A percentile compares a stretch with the other conserved stretches of the same genome.
Conservation (phyloP, 1,140 invertebrate species). For the Dolichoris vasculosae region DNA sequence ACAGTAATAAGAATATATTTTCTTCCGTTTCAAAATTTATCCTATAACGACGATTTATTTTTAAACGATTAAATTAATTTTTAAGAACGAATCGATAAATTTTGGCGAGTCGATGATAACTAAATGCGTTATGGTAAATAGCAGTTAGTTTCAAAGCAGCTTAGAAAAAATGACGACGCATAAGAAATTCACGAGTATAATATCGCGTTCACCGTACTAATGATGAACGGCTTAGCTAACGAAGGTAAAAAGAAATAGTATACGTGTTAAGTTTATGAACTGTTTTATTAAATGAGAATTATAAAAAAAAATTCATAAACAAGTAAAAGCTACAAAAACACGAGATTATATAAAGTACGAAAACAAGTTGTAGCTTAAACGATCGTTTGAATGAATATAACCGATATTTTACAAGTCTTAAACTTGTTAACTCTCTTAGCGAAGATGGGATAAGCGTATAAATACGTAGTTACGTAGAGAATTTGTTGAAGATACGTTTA, state of each 20-base stretch:
- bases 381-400: neutral
- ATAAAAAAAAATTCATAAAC: neutral
- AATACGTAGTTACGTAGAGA: neutral
- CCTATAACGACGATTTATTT: too few species aligned
- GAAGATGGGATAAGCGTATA: constrained; percentile 2
- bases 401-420: constrained; percentile 4
- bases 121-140: too few species aligned
- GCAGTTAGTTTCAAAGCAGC: neutral
- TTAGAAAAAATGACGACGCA: neutral
- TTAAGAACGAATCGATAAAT: too few species aligned
- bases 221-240: neutral
- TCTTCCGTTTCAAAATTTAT: too few species aligned
- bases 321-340: neutral
- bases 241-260: neutral
- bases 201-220: neutral
- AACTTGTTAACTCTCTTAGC: neutral
- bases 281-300: neutral
- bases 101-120: too few species aligned
- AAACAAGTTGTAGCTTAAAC: neutral
- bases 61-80: too few species aligned
- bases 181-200: neutral
- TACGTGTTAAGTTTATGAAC: neutral
- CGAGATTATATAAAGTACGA: neutral
- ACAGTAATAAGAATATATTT: too few species aligned
- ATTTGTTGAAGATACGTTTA: neutral